Evolutionary conservation across 1,140 invertebrate genomes (phyloP).

Genomic region (Drosophila ogumai): DNA sequence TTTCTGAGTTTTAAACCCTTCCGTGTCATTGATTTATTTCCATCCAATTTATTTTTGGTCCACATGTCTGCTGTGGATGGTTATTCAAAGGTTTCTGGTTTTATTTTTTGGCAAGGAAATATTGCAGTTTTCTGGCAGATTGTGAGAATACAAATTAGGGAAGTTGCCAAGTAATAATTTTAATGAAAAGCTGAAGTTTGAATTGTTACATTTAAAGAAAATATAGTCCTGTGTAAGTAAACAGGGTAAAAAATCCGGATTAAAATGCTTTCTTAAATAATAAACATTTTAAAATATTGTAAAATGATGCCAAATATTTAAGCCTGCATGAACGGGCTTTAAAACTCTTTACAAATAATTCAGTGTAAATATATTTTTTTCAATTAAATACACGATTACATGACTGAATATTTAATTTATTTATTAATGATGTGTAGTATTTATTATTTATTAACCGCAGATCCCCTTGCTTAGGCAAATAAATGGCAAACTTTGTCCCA

Average conservation of each 20-base stretch:
- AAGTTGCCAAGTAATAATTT: neutral
- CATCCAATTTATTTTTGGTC: constrained; percentile 29
- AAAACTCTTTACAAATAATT: too few relatives aligned
- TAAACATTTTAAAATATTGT: neutral
- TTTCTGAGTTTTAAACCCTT: constrained; percentile 8
- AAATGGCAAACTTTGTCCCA: constrained; percentile 5
- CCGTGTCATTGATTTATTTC: constrained; percentile 51
- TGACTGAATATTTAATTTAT: neutral
- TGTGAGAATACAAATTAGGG: neutral
- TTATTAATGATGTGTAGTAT: too few relatives aligned
- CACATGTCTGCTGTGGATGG: neutral
- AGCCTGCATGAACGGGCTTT: too few relatives aligned
- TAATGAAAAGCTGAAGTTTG: neutral
- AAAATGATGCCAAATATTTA: too few relatives aligned
- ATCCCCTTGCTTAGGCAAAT: neutral
- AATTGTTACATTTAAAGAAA: neutral
- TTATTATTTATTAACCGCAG: neutral
- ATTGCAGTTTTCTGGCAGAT: neutral
- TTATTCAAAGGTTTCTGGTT: neutral
- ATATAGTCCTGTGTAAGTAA: neutral
- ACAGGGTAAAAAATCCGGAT: neutral
- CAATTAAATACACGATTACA: too few relatives aligned
- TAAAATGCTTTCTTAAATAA: neutral
- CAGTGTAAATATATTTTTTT: too few relatives aligned
- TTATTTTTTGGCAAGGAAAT: neutral